Evolutionary conservation across 2,888 invertebrate genomes (phyloP).

Genomic region (Dione vanillae): DNA sequence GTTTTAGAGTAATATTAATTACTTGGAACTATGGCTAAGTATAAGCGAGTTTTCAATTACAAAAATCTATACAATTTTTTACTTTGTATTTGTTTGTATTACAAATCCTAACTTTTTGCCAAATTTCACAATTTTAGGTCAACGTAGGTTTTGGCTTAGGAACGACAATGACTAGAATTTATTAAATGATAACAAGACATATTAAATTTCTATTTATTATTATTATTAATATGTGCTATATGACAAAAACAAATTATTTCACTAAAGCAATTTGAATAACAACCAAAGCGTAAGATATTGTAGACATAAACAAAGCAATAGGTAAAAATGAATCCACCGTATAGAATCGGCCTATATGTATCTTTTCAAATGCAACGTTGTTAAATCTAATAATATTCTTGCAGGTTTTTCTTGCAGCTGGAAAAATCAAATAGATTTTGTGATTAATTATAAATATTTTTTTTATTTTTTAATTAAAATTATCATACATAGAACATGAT

Average conservation of each 20-base stretch:
- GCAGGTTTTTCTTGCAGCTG: conserved; percentile 26
- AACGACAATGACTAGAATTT: too few relatives aligned
- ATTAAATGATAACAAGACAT: not conserved
- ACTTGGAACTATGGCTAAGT: too few relatives aligned
- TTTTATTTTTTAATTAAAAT: too few relatives aligned
- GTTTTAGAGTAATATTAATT: too few relatives aligned
- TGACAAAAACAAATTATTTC: not conserved
- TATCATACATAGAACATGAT: too few relatives aligned
- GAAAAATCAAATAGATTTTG: conserved; percentile 1
- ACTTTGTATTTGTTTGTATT: too few relatives aligned
- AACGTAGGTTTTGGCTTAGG: too few relatives aligned
- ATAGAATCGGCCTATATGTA: conserved; percentile 18
- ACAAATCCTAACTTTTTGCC: too few relatives aligned
- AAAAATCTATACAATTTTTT: too few relatives aligned
- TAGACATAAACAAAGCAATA: conserved; percentile 5
- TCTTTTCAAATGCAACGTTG: conserved; percentile 10
- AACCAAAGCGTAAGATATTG: conserved; percentile 22
- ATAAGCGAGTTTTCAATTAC: too few relatives aligned
- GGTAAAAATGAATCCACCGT: conserved; percentile 28
- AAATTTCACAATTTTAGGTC: too few relatives aligned
- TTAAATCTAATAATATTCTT: conserved; percentile 31
- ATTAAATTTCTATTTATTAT: not conserved
- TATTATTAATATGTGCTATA: not conserved
- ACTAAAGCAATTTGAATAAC: conserved; percentile 26
- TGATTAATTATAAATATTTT: too few relatives aligned